These are phyloP conservation scores for Teleopsis dalmanni DNA, from an alignment of 1,140 invertebrate genomes.

Conservation along the genomic window DNA sequence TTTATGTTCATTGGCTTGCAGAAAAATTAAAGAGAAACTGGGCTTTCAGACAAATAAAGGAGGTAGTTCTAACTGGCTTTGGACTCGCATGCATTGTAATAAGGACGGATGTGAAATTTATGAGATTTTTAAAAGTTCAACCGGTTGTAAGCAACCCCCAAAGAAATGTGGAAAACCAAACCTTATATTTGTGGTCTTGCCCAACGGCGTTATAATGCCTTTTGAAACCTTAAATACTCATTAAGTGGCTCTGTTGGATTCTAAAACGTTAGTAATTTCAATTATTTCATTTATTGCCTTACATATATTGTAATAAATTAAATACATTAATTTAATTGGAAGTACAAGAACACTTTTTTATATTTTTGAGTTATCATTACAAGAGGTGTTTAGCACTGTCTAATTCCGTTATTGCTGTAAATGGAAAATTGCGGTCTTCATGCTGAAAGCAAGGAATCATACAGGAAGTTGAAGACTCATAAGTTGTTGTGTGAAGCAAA, in stretches of 20 bases:
- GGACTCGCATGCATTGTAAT: constrained; percentile 6
- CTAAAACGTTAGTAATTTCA: no score
- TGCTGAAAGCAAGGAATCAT: no score
- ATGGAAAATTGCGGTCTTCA: no score
- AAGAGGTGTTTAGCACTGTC: no score
- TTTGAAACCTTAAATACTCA: constrained; percentile 9
- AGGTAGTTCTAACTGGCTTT: constrained; percentile 1
- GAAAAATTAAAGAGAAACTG: constrained; percentile 7
- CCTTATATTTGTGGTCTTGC: constrained; percentile 11
- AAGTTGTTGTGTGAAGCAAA: no score
- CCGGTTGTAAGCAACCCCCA: constrained; percentile 7
- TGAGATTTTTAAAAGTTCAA: constrained; percentile 13
- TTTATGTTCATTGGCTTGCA: constrained; percentile 11
- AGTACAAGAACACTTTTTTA: no score
- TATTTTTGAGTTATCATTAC: no score
- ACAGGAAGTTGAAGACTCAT: no score
- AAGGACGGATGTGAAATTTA: constrained; percentile 7
- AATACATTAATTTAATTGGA: no score
- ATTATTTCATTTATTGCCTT: no score
- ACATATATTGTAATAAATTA: no score
- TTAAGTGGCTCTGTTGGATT: not conserved
- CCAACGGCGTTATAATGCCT: constrained; percentile 12
- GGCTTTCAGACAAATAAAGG: not conserved
- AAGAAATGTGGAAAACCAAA: not conserved
- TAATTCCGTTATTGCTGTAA: no score